Base-by-base conservation (phyloP, 2,113 vertebrate species). In the Calypte anna region DNA sequence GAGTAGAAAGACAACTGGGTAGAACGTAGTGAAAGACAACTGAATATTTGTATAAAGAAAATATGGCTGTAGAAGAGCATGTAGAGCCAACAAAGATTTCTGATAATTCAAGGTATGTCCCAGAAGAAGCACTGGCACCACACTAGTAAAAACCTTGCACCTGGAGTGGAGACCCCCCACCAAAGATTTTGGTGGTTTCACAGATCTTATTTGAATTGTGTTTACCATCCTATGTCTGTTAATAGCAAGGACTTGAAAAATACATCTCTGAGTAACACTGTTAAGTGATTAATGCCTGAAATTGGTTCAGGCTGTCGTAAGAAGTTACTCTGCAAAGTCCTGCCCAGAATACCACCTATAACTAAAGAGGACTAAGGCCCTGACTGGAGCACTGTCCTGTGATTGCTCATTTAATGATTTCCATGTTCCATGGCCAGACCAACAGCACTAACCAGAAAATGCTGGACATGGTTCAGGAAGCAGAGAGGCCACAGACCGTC, bases 391-490 rank as follows among this genome's bases (percentile, higher is more conserved):
- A 27, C 31, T 80, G 61, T 28, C 48, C 31, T 38, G 40, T 57
- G 27, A 51, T 4, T 63, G 54, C 27, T 30, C 67, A 31, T 31
- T 28, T 7, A 53, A 38, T 1, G 72, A 24, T 20, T 18, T 53
- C 36, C 46, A 33, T 4, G 8, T 10, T 85, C 40, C 3, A 0
- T 28, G 82, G 55, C 25, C 74, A 64, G 0, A 0, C 23, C 40
- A 50, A 36, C 69, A 81, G 33, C n/a, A 25, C 16, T 21, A 54
- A 23, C 23, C 54, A 79, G 58, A 38, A 33, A 63, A 36, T 0
- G 4, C 33, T 63, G 27, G 23, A 59, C 6, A 6, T 31, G 44
- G 44, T 33, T 79, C 68, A 61, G 63, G 44, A 63, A 72, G 38
- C 3, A 1, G 23, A 59, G 3, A 59, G 40, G 30, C 13, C 62